These are phyloP conservation scores for Muscina levida DNA, from an alignment of 2,888 invertebrate genomes.

Conservation along the genomic window DNA sequence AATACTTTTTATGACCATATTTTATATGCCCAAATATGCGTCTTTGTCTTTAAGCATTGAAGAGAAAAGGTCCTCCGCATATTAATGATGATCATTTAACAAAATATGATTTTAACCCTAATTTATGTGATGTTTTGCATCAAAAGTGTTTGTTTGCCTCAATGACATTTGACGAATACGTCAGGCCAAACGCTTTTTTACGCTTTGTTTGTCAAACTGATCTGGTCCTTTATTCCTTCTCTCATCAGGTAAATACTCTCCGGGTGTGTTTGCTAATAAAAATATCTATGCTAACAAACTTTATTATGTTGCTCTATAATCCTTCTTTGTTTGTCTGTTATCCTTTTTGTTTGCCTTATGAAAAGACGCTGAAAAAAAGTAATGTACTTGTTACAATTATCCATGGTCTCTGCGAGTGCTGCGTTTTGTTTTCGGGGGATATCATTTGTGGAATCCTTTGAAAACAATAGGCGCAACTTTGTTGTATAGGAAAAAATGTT, in stretches of 20 bases:
- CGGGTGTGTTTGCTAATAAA: constrained; percentile 49
- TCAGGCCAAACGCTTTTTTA: constrained; percentile 3
- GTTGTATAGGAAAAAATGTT: constrained; percentile 41
- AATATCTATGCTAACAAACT: constrained; percentile 56
- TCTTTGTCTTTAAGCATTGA: background rate
- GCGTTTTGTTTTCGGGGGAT: too few relatives aligned
- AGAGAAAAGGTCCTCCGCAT: background rate
- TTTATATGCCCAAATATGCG: constrained; percentile 55
- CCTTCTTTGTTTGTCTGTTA: constrained; percentile 57
- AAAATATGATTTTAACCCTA: constrained; percentile 64
- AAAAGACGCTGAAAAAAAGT: background rate
- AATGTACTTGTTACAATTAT: constrained; percentile 35
- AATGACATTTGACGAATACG: constrained; percentile 64
- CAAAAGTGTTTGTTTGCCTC: constrained; percentile 38
- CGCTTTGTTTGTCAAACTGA: background rate
- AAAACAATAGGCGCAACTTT: constrained; percentile 62
- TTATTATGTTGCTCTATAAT: constrained; percentile 46
- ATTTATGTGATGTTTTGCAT: constrained; percentile 55
- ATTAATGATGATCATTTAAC: constrained; percentile 61
- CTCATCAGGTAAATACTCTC: background rate
- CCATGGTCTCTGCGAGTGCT: background rate
- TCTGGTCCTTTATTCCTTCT: constrained; percentile 7
- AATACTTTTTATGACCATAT: constrained; percentile 36
- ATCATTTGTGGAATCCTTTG: background rate
- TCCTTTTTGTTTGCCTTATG: constrained; percentile 45